Base-by-base conservation (phyloP, 2,797 vertebrate species). In the Alca torda region DNA sequence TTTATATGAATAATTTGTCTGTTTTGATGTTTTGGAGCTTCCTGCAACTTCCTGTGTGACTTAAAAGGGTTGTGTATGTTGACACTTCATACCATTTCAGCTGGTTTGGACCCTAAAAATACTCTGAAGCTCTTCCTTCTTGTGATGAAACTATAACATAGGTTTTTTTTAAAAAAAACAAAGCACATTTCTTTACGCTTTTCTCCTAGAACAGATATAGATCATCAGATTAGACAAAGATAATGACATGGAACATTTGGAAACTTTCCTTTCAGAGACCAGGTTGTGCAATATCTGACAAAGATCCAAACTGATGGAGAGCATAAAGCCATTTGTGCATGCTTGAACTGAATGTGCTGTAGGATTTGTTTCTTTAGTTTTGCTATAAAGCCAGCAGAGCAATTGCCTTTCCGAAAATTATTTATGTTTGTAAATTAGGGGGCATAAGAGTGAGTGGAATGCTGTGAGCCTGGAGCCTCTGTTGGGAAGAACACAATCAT, bases 211-310 rank as follows among this genome's bases (percentile, higher is more conserved):
- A 50, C 30, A 85, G 81, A 73, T 90, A 63, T 13, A 65, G 31
- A 87, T 87, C 75, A 95, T 33, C 63, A 80, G 67, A 67, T 93
- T 73, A 79, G 43, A 64, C 31, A 68, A 70, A 81, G 87, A 72
- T 72, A 81, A 69, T 63, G 31, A 48, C 48, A 68, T 0, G 0
- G 54, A 85, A 80, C 7, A 3, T 86, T 93, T 93, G 85, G 61
- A 79, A 88, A 84, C 51, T 70, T 85, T 82, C 28, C 63, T 89
- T 76, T 81, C 43, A 31, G 15, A 30, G 13, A 48, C 28, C 28
- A 67, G 31, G 46, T 95, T 95, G 64, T 70, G 90, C 85, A 76
- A 79, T 61, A 21, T 70, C 48, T 86, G 89, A 95, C 80, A 86
- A 70, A 84, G 70, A 82, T 90, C 74, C 63, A 91, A 45, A 63